Percentiles rank a stretch among this genome's conserved stretches.
These are phyloP conservation scores for Nasonia oneida DNA, from an alignment of 2,888 invertebrate species.

Conservation along the genomic window DNA sequence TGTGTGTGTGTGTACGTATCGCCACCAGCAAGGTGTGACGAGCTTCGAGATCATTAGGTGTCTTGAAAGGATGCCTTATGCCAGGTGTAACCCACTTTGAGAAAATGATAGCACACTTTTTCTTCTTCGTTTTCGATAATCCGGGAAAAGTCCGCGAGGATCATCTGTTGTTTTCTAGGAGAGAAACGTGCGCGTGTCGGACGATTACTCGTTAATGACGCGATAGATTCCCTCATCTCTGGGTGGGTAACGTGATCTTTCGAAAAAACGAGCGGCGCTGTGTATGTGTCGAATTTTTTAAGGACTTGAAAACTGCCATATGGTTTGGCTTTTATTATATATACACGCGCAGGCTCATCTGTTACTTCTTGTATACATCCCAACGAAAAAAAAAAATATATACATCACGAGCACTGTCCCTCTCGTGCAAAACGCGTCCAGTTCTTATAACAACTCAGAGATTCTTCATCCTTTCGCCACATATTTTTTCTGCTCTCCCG, in stretches of 20 bases:
- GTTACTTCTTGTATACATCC: not conserved
- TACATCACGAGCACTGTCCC: too few relatives aligned
- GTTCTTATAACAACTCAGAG: too few relatives aligned
- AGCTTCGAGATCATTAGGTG: conserved; percentile 40
- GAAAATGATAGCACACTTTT: conserved; percentile 57
- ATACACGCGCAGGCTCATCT: not conserved
- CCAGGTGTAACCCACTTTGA: conserved; percentile 27
- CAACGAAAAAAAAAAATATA: not conserved
- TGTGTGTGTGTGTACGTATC: not conserved
- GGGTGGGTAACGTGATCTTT: not conserved
- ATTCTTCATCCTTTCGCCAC: too few relatives aligned
- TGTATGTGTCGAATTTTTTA: not conserved
- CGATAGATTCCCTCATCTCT: not conserved
- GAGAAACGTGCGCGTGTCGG: not conserved
- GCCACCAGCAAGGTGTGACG: conserved; percentile 9
- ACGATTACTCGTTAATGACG: conserved; percentile 9
- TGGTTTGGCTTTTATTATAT: not conserved
- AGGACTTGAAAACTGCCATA: conserved; percentile 4
- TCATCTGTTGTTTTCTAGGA: not conserved
- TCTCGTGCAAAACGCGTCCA: too few relatives aligned
- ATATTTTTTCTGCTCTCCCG: too few relatives aligned
- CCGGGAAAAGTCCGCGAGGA: not conserved
- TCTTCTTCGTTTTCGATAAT: not conserved
- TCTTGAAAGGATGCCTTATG: conserved; percentile 51
- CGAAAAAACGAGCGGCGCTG: not conserved